A percentile compares a stretch with the other conserved stretches of the same genome.
Conservation (phyloP, 2,888 invertebrate species). For the Isotomurus palustris region DNA sequence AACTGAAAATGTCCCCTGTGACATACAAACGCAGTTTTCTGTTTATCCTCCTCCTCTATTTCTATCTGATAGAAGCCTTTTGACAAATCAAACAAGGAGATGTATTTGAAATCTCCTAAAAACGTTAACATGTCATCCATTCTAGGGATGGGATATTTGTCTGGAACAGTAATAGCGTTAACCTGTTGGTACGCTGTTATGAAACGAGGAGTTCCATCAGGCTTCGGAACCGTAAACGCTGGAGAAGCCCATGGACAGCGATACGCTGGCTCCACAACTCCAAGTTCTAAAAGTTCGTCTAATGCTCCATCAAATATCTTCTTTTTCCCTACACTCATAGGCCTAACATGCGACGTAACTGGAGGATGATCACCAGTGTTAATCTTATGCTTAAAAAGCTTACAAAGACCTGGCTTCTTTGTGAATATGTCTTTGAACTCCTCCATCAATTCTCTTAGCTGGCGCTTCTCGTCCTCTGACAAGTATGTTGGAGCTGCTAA, state of each 20-base stretch:
- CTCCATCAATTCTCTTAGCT: background rate
- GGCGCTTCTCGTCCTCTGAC: background rate
- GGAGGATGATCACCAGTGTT: background rate
- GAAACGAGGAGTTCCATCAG: background rate
- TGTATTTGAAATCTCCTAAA: background rate
- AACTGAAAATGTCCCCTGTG: constrained; percentile 45
- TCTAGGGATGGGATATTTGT: constrained; percentile 7
- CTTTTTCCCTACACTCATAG: background rate
- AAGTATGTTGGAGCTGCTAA: background rate
- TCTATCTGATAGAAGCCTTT: constrained; percentile 5
- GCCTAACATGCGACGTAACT: background rate
- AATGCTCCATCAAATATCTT: background rate
- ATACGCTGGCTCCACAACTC: background rate
- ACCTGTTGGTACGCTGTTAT: background rate
- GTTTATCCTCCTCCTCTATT: background rate
- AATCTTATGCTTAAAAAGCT: constrained; percentile 8
- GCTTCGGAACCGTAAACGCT: constrained; percentile 5
- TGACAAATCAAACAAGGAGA: background rate
- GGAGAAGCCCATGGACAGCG: background rate
- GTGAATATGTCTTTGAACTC: constrained; percentile 8
- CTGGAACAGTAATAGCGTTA: background rate
- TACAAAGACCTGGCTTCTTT: constrained; percentile 8
- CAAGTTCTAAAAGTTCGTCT: background rate
- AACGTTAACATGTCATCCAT: constrained; percentile 4
- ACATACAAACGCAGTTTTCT: constrained; percentile 3